Evolutionary conservation across 2,888 invertebrate genomes (phyloP), one percentile per base, ranked within the genome.

Genomic region (Cephus pulcher): DNA sequence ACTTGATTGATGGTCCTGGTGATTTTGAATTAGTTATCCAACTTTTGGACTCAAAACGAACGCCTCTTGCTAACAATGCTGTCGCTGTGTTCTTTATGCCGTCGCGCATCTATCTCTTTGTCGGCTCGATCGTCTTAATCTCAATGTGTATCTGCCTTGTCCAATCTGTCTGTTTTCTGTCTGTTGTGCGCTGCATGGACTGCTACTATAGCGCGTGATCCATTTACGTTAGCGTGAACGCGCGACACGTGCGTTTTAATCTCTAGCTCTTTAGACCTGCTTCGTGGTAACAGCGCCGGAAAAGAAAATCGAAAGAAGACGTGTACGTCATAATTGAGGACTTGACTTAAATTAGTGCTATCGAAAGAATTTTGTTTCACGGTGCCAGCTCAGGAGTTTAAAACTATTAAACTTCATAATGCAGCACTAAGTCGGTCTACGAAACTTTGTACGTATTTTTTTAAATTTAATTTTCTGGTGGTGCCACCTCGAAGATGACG

Each of bases 101-200:
- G 9, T 56, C 23, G 56, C 56, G 56, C 56, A 9, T 9, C 23
- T 9, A 9, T 56, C 56, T 23, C 56, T 56, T 56, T 23, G 23
- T 56, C 56, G 23, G 56, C 23, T 56, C 23, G 56, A 23, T 56
- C 56, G 23, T 56, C 80, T 77, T 76, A 40, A 75, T 80, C 81
- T 79, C 76, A 23, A 56, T 56, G 56, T 56, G 56, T 56, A 56
- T 81, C 75, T 75, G 71, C 77, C 76, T 80, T 69, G 68, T 75
- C 74, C 73, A 75, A 76, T 76, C 33, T 81, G 23, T 78, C 80
- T 70, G 69, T 73, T 56, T 73, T 80, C 80, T 80, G 30, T 75
- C n/a, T 70, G 34, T 75, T 56, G 56, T 56, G 56, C 23, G 56
- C 23, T 56, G 56, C 56, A 71, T 71, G 34, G 32, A 71, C 32